These are phyloP conservation scores for Hydropsyche betteni DNA, from an alignment of 2,888 invertebrate genomes.

Conservation along the genomic window DNA sequence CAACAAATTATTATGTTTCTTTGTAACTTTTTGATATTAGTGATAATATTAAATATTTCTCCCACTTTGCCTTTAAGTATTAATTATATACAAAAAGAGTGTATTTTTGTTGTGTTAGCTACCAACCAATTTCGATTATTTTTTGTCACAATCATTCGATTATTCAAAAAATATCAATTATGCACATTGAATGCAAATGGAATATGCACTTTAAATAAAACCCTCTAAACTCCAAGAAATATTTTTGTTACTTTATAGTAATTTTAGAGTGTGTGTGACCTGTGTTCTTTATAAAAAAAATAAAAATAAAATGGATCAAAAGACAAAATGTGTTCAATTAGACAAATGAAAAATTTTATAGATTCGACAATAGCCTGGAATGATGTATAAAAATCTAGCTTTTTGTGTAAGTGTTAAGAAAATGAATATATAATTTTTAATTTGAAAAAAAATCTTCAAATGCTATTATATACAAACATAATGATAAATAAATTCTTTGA, in stretches of 20 bases:
- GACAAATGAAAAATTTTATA: constrained; percentile 39
- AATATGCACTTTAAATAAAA: constrained; percentile 23
- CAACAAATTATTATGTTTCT: background rate
- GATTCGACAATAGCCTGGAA: constrained; percentile 43
- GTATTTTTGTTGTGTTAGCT: constrained; percentile 27
- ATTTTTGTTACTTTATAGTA: constrained; percentile 33
- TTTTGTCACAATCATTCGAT: constrained; percentile 10
- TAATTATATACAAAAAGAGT: background rate
- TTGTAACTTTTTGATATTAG: background rate
- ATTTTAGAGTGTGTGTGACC: constrained; percentile 40
- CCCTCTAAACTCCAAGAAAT: constrained; percentile 14
- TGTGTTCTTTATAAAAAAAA: constrained; percentile 37
- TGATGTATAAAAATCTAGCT: constrained; percentile 37
- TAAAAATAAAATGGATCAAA: constrained; percentile 37
- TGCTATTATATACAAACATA: constrained; percentile 37
- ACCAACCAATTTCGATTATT: background rate
- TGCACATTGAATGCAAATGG: too few species aligned
- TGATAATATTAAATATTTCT: constrained; percentile 14
- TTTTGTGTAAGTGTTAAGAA: constrained; percentile 40
- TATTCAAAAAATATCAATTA: constrained; percentile 7
- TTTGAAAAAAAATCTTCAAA: constrained; percentile 33
- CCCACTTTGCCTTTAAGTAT: constrained; percentile 22
- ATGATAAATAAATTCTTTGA: constrained; percentile 28
- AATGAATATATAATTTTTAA: constrained; percentile 34
- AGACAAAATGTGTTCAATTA: constrained; percentile 46